Percentiles rank a stretch among this genome's conserved stretches.
phyloP scores from a whole-genome alignment of 2,113 vertebrate genomes.

The Mormyrus iriodes region DNA sequence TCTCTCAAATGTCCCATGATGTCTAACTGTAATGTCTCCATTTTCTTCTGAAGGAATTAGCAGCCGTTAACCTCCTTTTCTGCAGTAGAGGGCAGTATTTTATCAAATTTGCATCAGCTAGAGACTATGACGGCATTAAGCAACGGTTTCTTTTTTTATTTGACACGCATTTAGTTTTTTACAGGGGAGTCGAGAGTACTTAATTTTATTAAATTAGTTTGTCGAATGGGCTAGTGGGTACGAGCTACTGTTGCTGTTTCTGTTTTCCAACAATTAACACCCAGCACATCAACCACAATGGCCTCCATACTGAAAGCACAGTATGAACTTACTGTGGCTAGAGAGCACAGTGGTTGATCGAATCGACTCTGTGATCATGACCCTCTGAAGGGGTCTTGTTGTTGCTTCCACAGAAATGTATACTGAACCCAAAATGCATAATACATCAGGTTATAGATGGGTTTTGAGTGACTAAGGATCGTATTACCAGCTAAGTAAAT shows the following conservation, averaged over 20 bases:
- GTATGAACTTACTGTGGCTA: neutral
- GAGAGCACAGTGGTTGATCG: neutral
- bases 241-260: neutral
- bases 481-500: neutral
- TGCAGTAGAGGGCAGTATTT: conserved; percentile 10
- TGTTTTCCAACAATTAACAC: neutral
- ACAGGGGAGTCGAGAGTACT: neutral
- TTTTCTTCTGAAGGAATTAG: neutral
- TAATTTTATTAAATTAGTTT: neutral
- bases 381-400: neutral
- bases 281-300: neutral
- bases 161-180: neutral
- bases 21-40: neutral
- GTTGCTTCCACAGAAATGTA: neutral
- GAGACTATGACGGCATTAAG: neutral
- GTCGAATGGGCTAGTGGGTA: neutral
- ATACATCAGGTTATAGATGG: neutral
- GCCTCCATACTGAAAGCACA: neutral
- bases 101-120: neutral
- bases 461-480: neutral
- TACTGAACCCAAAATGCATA: neutral
- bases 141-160: neutral
- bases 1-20: neutral
- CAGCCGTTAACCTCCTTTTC: neutral
- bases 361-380: neutral